phyloP scores from a whole-genome alignment of 2,797 vertebrate species.

The Champsocephalus gunnari region DNA sequence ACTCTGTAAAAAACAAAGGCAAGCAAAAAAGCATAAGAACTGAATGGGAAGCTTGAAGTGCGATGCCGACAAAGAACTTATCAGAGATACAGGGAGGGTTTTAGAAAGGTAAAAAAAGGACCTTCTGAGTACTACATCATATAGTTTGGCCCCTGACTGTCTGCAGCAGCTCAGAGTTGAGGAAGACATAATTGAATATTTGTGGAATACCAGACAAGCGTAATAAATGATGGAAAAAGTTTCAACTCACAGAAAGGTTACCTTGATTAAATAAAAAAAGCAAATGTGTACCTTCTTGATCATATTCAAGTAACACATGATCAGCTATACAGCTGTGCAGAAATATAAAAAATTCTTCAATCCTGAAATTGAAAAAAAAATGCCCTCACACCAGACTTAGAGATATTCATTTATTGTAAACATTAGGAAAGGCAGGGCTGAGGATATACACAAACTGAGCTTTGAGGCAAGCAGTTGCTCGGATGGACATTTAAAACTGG shows the following conservation, averaged over 20 bases:
- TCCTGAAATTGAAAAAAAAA: neutral
- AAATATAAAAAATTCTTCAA: neutral
- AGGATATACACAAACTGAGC: conserved; percentile 81
- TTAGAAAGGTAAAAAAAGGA: conserved; percentile 42
- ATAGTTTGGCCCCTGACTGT: conserved; percentile 98
- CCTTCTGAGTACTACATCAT: conserved; percentile 96
- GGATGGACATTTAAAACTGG: conserved; percentile 30
- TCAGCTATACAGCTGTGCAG: neutral
- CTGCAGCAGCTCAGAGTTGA: conserved; percentile 99
- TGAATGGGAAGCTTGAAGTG: conserved; percentile 39
- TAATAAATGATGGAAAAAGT: too few relatives aligned
- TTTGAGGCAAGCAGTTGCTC: conserved; percentile 15
- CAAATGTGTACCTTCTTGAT: too few relatives aligned
- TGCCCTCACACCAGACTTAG: conserved; percentile 50
- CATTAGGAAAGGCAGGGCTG: conserved; percentile 84
- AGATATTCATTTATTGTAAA: conserved; percentile 92
- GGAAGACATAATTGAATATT: conserved; percentile 77
- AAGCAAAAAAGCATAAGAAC: neutral
- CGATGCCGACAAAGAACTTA: neutral
- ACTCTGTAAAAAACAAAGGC: neutral
- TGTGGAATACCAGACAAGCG: too few relatives aligned
- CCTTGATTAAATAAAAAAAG: too few relatives aligned
- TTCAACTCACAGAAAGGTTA: too few relatives aligned
- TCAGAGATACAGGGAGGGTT: conserved; percentile 7
- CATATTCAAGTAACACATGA: neutral